phyloP scores from a whole-genome alignment of 2,797 vertebrate species.

The Coilia nasus region DNA sequence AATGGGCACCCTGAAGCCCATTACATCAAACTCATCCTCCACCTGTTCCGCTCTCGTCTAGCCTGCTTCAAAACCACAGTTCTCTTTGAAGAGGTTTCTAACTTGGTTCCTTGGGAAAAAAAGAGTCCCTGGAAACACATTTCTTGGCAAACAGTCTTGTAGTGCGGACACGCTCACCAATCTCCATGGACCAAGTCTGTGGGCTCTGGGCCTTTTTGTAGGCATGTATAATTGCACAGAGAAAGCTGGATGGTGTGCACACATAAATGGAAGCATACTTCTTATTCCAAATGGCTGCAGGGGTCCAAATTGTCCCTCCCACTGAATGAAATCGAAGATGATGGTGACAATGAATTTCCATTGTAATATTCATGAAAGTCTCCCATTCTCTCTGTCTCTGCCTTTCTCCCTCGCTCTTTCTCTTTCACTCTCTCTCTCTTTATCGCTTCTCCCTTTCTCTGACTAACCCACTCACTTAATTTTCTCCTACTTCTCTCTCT shows the following conservation, averaged over 20 bases:
- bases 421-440: background rate
- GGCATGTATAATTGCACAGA: background rate
- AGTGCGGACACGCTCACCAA: background rate
- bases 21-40: background rate
- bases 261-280: constrained; percentile 11
- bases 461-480: no score
- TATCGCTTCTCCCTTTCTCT: no score
- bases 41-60: background rate
- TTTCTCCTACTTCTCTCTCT: no score
- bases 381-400: background rate
- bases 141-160: background rate
- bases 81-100: background rate
- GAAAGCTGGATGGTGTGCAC: background rate
- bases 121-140: background rate
- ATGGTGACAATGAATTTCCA: constrained; percentile 22
- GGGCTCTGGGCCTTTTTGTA: background rate
- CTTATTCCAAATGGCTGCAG: background rate
- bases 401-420: background rate
- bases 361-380: constrained; percentile 19
- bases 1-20: background rate
- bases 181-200: background rate
- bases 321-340: constrained; percentile 22
- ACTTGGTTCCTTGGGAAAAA: background rate
- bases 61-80: background rate
- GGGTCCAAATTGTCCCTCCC: constrained; percentile 14